Base-by-base conservation (phyloP, 2,113 vertebrate genomes). In the Caloenas nicobarica region DNA sequence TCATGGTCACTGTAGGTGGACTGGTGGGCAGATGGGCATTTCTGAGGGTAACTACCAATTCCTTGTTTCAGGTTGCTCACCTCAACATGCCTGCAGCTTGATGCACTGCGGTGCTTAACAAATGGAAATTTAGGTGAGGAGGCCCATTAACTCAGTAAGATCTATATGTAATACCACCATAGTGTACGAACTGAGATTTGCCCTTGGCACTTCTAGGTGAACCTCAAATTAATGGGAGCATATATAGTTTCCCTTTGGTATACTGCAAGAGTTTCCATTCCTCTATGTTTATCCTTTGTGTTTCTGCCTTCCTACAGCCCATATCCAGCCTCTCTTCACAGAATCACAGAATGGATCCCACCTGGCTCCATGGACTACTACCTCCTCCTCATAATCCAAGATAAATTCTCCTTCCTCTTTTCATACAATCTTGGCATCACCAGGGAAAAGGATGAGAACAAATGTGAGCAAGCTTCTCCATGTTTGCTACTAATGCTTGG, bases 1-100 rank as follows among this genome's bases (percentile, higher is more conserved):
- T 16, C 0, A 0, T 0, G 0, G 16, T 61, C 33, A 34, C 24
- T 23, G 2, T 23, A 14, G 14, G 16, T 48, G 68, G 69, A 48
- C 9, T 48, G 28, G 8, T 65, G n/a, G 36, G 18, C 8, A 83
- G 29, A 80, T 3, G 22, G 9, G 38, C 18, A 44, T 9, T 24
- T 86, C 76, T 26, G 34, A 61, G 28, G 25, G 7, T 25, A 54
- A 19, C 28, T 19, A 18, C 58, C 29, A 58, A 1, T 73, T 81
- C 34, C 28, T 66, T 48, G 17, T 81, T 70, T 80, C 76, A 54
- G 17, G 25, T 11, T 78, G 53, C 51, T 81, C 40, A 42, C 33
- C 7, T 62, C 18, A 79, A 29, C 7, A 13, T 29, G 19, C 21
- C 28, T 33, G 24, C 24, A 34, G 28, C 21, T 58, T 42, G 11